These are phyloP conservation scores for Apodemia hepburni DNA, from an alignment of 2,888 invertebrate genomes.

Conservation along the genomic window DNA sequence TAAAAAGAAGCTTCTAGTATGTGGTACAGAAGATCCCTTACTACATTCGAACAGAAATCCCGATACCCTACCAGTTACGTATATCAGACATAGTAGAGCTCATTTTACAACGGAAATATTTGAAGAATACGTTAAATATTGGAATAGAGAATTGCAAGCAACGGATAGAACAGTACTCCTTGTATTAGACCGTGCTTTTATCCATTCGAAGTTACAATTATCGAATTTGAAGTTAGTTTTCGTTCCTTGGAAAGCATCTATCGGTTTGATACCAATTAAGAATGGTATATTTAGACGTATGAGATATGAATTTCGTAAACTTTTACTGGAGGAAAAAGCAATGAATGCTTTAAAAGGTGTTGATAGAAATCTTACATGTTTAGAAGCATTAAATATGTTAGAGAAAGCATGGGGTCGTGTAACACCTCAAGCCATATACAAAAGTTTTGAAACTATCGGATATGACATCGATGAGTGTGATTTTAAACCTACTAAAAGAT, in stretches of 20 bases:
- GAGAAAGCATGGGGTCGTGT: constrained; percentile 45
- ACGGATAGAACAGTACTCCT: constrained; percentile 39
- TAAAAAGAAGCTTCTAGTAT: constrained; percentile 44
- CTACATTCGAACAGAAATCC: constrained; percentile 41
- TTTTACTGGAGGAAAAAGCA: constrained; percentile 42
- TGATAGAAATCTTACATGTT: constrained; percentile 43
- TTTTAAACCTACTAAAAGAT: constrained; percentile 17
- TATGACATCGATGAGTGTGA: constrained; percentile 40
- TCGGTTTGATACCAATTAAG: constrained; percentile 45
- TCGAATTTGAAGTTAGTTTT: constrained; percentile 46
- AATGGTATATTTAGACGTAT: constrained; percentile 43
- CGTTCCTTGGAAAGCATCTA: constrained; percentile 47
- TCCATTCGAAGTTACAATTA: constrained; percentile 46
- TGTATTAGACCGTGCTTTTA: constrained; percentile 44
- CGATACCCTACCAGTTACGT: constrained; percentile 43
- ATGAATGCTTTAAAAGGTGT: constrained; percentile 41
- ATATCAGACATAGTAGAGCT: constrained; percentile 43
- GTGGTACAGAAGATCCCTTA: constrained; percentile 46
- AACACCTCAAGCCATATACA: constrained; percentile 38
- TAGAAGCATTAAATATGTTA: constrained; percentile 45
- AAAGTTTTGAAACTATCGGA: constrained; percentile 40
- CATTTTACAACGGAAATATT: constrained; percentile 49
- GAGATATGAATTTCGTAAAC: constrained; percentile 41
- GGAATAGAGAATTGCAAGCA: constrained; percentile 42
- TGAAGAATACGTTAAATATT: constrained; percentile 45